Conservation (phyloP, 2,888 invertebrate species). For the Proisotoma minuta region DNA sequence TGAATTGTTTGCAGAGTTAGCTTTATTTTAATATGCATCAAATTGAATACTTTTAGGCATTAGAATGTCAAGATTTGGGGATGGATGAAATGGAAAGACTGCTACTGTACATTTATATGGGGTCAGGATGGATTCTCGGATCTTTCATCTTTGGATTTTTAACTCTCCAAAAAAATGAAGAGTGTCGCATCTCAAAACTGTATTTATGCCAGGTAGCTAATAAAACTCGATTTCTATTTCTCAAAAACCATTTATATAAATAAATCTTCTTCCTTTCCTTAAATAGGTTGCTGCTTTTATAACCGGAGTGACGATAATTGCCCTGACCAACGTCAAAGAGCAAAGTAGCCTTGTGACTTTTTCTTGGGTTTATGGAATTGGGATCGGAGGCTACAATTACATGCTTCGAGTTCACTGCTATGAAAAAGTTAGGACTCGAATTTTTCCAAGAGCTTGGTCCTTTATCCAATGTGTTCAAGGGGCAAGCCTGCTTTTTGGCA, state of each 20-base stretch:
- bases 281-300: conserved; percentile 32
- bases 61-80: conserved; percentile 26
- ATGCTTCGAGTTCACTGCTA: conserved; percentile 80
- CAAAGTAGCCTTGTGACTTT: conserved; percentile 65
- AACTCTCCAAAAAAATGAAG: conserved; percentile 74
- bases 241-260: background rate
- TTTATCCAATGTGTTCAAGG: conserved; percentile 82
- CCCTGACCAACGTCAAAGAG: conserved; percentile 50
- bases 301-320: conserved; percentile 38
- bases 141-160: conserved; percentile 74
- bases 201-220: conserved; percentile 62
- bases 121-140: conserved; percentile 76
- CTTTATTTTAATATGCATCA: no score
- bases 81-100: conserved; percentile 7
- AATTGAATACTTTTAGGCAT: conserved; percentile 18
- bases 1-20: no score
- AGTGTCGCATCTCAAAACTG: conserved; percentile 77
- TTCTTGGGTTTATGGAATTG: conserved; percentile 60
- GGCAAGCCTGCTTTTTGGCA: conserved; percentile 75
- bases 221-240: background rate
- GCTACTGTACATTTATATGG: conserved; percentile 66
- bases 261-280: background rate
- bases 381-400: conserved; percentile 82
- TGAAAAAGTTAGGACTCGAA: conserved; percentile 74
- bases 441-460: conserved; percentile 82